Base-by-base conservation (phyloP, 2,113 vertebrate genomes). In the Oncorhynchus clarkii region DNA sequence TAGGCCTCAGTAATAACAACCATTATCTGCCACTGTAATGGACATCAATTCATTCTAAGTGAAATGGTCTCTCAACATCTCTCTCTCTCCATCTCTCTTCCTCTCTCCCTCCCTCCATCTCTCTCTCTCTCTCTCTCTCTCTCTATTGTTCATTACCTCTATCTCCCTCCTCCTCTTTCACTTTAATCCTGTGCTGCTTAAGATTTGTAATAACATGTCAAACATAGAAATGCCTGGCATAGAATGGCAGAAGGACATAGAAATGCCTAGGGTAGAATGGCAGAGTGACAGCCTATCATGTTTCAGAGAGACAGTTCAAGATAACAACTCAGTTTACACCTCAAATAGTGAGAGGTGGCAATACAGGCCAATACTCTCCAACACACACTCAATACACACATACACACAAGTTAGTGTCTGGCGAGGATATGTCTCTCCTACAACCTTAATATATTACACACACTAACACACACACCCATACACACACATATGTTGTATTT, bases 141-240 rank as follows among this genome's bases (percentile, higher is more conserved):
- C 29, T 29, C 29, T 11, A 9, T 45, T 9, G 8, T 45, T 45
- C 39, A 45, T 45, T 45, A 11, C 39, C 9, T 45, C 39, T 45
- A 45, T 45, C 39, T 45, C 39, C 39, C 39, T 45, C 8, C 39
- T 45, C 8, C 70, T 57, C 29, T 14, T 7, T 0, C 9, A 9
- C 39, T 11, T 45, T 45, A 45, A 31, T 67, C 26, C 39, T 45
- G 39, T 45, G 27, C 22, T 74, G 59, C 59, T 45, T 64, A 54
- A 22, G 51, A 78, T 49, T 54, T 76, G 68, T 26, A 31, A 59
- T 54, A 24, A 68, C 77, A 72, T 59, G 72, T 71, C 80, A 76
- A 73, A 78, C 31, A 70, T 45, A 77, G 34, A 26, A 74, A 65
- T 51, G 48, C 54, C 76, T 67, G 51, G 27, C 57, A 71, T 45